These are phyloP conservation scores for Pseudomyrmex dendroicus DNA, from an alignment of 1,140 invertebrate species.

Conservation along the genomic window DNA sequence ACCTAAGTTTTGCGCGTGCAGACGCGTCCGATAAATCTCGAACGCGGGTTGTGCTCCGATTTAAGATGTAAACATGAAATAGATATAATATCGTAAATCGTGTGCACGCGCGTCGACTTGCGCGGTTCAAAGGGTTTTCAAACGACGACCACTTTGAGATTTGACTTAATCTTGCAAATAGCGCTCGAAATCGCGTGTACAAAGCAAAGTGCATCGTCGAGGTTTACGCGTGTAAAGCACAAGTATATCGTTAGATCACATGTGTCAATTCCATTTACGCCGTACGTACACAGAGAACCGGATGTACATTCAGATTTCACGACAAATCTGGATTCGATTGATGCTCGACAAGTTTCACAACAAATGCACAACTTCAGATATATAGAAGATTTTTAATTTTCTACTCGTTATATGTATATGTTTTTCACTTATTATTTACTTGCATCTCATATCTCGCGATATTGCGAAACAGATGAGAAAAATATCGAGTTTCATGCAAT, in stretches of 20 bases:
- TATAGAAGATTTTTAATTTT: neutral
- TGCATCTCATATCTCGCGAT: neutral
- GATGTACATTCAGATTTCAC: neutral
- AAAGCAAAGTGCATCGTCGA: neutral
- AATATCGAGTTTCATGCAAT: neutral
- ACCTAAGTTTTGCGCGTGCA: slow-evolving; percentile 42
- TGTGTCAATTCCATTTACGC: neutral
- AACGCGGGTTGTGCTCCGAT: slow-evolving; percentile 14
- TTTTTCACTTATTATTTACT: neutral
- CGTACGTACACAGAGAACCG: too few species aligned
- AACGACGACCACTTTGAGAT: neutral
- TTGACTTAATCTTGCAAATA: slow-evolving; percentile 38
- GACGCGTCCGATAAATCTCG: slow-evolving; percentile 47
- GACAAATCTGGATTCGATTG: neutral
- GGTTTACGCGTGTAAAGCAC: neutral
- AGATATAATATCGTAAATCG: slow-evolving; percentile 52
- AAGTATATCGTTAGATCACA: slow-evolving; percentile 27
- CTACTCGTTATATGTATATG: neutral
- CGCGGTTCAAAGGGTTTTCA: slow-evolving; percentile 25
- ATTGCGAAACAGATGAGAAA: neutral
- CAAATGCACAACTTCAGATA: too few species aligned
- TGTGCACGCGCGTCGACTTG: slow-evolving; percentile 54
- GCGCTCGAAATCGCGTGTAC: neutral
- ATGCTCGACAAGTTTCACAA: neutral
- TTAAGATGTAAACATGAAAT: slow-evolving; percentile 47